Evolutionary conservation across 2,888 invertebrate genomes (phyloP), one percentile per base, ranked within the genome.

Genomic region (Drosophila kokeensis): DNA sequence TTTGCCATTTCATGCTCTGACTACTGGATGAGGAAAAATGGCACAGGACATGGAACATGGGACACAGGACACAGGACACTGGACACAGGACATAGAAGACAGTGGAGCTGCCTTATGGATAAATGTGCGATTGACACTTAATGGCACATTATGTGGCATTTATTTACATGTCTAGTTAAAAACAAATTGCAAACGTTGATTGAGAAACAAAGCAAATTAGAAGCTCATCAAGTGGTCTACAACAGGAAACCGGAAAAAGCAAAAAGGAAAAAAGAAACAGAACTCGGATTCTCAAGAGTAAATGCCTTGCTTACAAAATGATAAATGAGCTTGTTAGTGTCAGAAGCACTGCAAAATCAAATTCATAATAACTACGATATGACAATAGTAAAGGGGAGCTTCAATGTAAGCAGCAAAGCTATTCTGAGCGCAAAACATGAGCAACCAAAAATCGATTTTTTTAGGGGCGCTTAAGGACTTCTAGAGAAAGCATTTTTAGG

Each of bases 91-190:
- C 27, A 34, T 64, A 49, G 21, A 74, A 64, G 50, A 68, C 58
- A 57, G 36, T 45, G 50, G 50, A 48, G 11, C 32, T 49, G 42
- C 24, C 75, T 54, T 67, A 52, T 69, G 65, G 68, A 70, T 70
- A 70, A 75, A 79, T 74, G 69, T 81, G 84, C 77, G 78, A 90
- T 90, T 87, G 84, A 61, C 85, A 89, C 83, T 89, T 76, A 78
- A 81, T 78, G 82, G 65, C 70, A 71, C 73, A 80, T 76, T 70
- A 75, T 75, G 74, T 70, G 74, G 66, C 81, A 68, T 69, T 90
- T 87, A 90, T 83, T 87, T 73, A 84, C 87, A 74, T 87, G 59
- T 32, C 68, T 36, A 15, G 15, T 24, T 15, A 11, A 29, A 52
- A 32, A 38, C 50, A 34, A 66, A 38, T 45, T 32, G 48, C 49